These are phyloP conservation scores for Papilio dardanus DNA, from an alignment of 1,140 invertebrate species.

Conservation along the genomic window DNA sequence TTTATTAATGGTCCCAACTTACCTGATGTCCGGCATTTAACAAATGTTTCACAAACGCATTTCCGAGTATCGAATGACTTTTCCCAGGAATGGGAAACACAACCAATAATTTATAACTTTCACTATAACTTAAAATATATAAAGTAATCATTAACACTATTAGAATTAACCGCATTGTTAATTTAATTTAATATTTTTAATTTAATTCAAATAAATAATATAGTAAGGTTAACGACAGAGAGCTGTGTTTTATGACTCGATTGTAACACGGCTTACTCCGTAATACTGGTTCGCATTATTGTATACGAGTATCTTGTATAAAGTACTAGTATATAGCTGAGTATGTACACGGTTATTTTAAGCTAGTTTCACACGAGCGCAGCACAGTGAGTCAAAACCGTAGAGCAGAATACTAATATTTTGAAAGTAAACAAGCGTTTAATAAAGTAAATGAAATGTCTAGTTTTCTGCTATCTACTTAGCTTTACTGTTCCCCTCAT, in stretches of 20 bases:
- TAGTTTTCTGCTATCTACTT: no score
- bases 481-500: no score
- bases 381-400: not conserved
- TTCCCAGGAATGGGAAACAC: constrained; percentile 46
- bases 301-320: no score
- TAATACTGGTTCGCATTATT: not conserved
- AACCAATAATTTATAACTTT: constrained; percentile 43
- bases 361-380: not conserved
- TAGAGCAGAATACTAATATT: not conserved
- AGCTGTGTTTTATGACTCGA: not conserved
- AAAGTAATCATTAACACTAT: not conserved
- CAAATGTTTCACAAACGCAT: constrained; percentile 43
- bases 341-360: not conserved
- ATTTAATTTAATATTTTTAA: not conserved
- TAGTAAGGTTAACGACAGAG: not conserved
- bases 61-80: constrained; percentile 47
- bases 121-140: constrained; percentile 20
- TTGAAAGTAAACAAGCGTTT: not conserved
- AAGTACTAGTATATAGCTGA: not conserved
- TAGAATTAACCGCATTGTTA: constrained; percentile 1
- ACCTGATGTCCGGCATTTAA: constrained; percentile 52
- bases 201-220: not conserved
- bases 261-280: not conserved
- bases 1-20: not conserved
- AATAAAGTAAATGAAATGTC: not conserved